Base-by-base conservation (phyloP, 1,140 invertebrate genomes). In the Polyergus mexicanus region DNA sequence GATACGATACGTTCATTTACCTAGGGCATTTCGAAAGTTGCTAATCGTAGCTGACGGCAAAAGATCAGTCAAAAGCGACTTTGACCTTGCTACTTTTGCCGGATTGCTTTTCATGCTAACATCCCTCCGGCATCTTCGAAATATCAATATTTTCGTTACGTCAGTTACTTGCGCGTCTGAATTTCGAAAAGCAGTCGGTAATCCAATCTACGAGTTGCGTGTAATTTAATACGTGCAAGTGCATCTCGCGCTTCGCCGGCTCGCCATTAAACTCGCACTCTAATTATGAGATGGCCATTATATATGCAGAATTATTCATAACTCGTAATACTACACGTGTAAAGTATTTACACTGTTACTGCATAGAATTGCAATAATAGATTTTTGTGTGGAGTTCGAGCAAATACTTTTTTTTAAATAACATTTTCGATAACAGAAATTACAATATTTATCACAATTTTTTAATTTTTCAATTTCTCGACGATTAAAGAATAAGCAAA, bases 1-100 rank as follows among this genome's bases (percentile, higher is more conserved):
- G 54, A 83, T 54, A 71, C 25, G 81, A 32, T 65, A 78, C n/a
- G 44, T 77, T 35, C 83, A 78, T 84, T 84, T 84, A 84, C 74
- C 65, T 65, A 78, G 62, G 44, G 38, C 25, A 16, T 65, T 60
- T 80, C 78, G 74, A 76, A 84, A 75, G 71, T 84, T 75, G 32
- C 13, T 65, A 78, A 66, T 44, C 62, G 56, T 47, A 25, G 74
- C 62, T 60, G 74, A 58, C 72, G n/a, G 78, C 78, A 10, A n/a
- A 22, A 22, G 60, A 19, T 28, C 38, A 62, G 38, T 84, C 80
- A 28, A 75, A 75, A 84, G 68, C 80, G n/a, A 84, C 63, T 5
- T 41, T 28, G 35, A 84, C 58, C 65, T 51, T 32, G 32, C 38
- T 11, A 32, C 56, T 76, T 11, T 22, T 19, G 32, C 76, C 22